Evolutionary conservation across 2,888 invertebrate species (phyloP).

Genomic region (Thelaira solivaga): DNA sequence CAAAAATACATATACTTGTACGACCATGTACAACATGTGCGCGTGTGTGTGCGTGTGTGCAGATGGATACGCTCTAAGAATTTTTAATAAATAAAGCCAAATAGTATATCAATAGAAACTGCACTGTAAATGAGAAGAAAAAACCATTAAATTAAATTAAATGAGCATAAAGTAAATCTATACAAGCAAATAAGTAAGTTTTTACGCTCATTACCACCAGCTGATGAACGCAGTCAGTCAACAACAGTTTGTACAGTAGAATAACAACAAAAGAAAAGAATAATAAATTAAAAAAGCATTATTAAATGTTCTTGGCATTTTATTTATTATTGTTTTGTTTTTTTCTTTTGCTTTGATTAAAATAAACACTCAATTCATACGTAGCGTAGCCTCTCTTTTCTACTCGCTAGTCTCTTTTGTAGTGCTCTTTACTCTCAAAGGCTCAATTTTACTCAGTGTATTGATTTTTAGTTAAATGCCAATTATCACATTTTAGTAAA

Average conservation of each 20-base stretch:
- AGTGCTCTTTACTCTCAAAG: slow-evolving; percentile 16
- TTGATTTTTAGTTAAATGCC: slow-evolving; percentile 41
- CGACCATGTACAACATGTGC: neutral
- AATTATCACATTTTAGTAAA: neutral
- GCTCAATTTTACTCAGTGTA: slow-evolving; percentile 44
- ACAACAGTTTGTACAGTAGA: neutral
- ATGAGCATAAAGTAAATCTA: neutral
- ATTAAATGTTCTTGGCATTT: too few relatives aligned
- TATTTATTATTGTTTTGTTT: neutral
- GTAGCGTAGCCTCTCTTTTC: neutral
- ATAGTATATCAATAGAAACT: slow-evolving; percentile 6
- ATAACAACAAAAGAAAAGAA: slow-evolving; percentile 14
- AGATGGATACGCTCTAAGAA: neutral
- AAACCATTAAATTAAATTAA: neutral
- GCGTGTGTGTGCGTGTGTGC: too few relatives aligned
- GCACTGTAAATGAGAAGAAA: slow-evolving; percentile 26
- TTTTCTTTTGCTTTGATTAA: slow-evolving; percentile 2
- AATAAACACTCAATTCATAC: neutral
- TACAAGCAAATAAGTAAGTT: neutral
- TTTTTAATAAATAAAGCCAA: neutral
- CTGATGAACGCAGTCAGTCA: neutral
- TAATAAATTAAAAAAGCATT: too few relatives aligned
- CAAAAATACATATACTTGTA: neutral
- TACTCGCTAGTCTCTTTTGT: neutral
- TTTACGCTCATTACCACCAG: neutral